Percentiles rank a stretch among this genome's conserved stretches.
phyloP scores from a whole-genome alignment of 2,888 invertebrate species.

The Tenthredo notha region DNA sequence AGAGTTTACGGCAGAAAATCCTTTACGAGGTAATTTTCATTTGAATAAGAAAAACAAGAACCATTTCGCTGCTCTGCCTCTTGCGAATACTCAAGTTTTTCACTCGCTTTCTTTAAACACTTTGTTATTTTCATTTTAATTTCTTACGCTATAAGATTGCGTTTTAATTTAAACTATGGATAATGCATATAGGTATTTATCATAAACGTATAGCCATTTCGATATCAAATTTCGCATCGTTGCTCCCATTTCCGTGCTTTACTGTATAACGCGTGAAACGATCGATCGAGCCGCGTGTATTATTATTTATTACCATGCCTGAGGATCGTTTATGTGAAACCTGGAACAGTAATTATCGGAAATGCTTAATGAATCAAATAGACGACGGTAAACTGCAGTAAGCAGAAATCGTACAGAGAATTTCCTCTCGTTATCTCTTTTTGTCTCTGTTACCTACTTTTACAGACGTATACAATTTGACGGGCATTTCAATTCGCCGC shows the following conservation, averaged over 20 bases:
- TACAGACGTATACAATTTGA: constrained; percentile 28
- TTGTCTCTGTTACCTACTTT: too few species aligned
- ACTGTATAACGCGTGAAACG: background rate
- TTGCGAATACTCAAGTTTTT: background rate
- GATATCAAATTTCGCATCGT: constrained; percentile 9
- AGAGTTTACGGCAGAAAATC: constrained; percentile 35
- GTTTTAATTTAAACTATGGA: background rate
- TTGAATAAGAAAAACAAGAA: constrained; percentile 24
- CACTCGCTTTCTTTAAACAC: background rate
- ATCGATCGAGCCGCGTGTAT: background rate
- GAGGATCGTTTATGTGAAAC: constrained; percentile 8
- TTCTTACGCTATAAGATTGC: background rate
- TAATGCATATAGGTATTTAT: background rate
- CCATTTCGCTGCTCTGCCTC: background rate
- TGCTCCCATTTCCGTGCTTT: background rate
- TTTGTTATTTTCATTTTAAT: background rate
- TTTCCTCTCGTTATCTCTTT: background rate
- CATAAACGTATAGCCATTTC: background rate
- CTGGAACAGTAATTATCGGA: constrained; percentile 28
- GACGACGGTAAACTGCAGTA: background rate
- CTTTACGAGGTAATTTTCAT: constrained; percentile 28
- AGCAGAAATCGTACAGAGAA: background rate
- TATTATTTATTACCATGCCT: constrained; percentile 16
- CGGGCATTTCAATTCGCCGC: constrained; percentile 37
- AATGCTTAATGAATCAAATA: constrained; percentile 32